Evolutionary conservation across 2,797 vertebrate genomes (phyloP).

Genomic region (Oreonectes daqikongensis): DNA sequence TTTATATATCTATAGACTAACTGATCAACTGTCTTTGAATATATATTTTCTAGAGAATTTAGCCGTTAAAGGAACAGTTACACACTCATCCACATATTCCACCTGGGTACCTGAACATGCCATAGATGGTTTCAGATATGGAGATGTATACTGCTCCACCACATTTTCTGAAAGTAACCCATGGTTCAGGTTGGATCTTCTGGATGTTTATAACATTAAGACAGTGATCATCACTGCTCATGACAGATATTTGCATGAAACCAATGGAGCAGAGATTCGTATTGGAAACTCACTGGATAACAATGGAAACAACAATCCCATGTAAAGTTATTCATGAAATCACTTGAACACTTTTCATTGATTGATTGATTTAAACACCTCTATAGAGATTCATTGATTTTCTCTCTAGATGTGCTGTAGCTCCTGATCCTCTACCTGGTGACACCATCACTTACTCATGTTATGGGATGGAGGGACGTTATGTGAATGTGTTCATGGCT

Average conservation of each 20-base stretch:
- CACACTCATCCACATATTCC: no score
- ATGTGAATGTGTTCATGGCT: constrained; percentile 36
- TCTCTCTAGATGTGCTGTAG: constrained; percentile 27
- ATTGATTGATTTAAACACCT: neutral
- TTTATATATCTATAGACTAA: no score
- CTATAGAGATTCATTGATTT: neutral
- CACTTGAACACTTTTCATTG: neutral
- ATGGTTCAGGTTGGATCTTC: no score
- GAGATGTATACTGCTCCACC: neutral
- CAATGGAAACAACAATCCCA: no score
- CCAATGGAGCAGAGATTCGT: neutral
- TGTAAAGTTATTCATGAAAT: neutral
- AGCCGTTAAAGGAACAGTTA: no score
- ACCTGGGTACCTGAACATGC: neutral
- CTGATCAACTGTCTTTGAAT: no score
- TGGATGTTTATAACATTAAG: no score
- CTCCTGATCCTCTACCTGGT: neutral
- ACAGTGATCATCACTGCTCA: no score
- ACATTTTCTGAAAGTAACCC: neutral
- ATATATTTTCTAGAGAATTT: no score
- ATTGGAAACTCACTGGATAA: neutral
- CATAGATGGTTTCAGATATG: neutral
- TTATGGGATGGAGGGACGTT: constrained; percentile 23
- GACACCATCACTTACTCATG: neutral
- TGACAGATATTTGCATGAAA: no score